A percentile compares a stretch with the other conserved stretches of the same genome.
phyloP scores from a whole-genome alignment of 2,797 vertebrate genomes.

The Scleropages formosus region DNA sequence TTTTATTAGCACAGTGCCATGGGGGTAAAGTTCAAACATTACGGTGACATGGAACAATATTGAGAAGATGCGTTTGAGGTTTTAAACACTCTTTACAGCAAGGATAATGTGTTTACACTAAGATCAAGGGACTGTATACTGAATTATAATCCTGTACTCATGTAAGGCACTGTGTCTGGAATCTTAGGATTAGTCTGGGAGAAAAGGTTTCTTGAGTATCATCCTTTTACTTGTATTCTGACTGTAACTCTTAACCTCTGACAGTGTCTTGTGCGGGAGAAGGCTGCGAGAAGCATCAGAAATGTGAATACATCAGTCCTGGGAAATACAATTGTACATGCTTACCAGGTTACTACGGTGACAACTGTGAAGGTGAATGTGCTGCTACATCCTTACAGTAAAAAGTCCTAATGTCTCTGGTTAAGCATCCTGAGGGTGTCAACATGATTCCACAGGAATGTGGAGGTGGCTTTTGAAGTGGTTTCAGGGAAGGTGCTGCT shows the following conservation, averaged over 20 bases:
- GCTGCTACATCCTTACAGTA: not conserved
- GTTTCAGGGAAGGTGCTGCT: conserved; percentile 56
- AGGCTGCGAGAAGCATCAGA: conserved; percentile 64
- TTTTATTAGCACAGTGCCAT: too few species aligned
- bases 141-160: too few species aligned
- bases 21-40: too few species aligned
- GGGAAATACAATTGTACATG: conserved; percentile 74
- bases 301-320: conserved; percentile 62
- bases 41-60: too few species aligned
- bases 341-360: conserved; percentile 71
- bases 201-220: too few species aligned
- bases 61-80: too few species aligned
- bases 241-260: conserved; percentile 38
- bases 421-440: conserved; percentile 24
- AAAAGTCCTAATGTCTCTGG: not conserved
- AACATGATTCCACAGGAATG: conserved; percentile 65
- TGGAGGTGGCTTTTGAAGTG: conserved; percentile 50
- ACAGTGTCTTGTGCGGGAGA: conserved; percentile 58
- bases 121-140: too few species aligned
- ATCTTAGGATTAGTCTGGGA: too few species aligned
- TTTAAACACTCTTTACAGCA: too few species aligned
- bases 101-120: too few species aligned
- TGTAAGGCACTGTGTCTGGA: too few species aligned
- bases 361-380: conserved; percentile 75
- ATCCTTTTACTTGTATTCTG: not conserved